Conservation (phyloP, 2,888 invertebrate species). For the Nectonema munidae region DNA sequence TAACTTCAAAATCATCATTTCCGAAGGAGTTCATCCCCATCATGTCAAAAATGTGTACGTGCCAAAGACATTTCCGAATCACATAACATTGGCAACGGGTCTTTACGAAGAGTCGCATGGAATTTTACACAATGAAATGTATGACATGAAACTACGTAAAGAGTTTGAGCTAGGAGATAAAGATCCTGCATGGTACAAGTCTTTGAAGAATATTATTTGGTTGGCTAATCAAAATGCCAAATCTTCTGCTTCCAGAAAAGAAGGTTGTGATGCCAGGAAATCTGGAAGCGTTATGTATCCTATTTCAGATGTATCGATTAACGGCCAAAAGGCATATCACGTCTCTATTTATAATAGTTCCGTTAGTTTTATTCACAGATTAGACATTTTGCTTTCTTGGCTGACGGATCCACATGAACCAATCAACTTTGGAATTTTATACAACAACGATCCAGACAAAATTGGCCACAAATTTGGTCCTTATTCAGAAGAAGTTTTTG, state of each 20-base stretch:
- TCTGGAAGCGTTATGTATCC: constrained; percentile 39
- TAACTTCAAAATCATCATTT: not conserved
- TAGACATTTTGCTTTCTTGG: constrained; percentile 32
- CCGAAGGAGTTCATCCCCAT: not conserved
- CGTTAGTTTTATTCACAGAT: constrained; percentile 27
- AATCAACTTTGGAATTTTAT: constrained; percentile 35
- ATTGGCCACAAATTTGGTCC: constrained; percentile 32
- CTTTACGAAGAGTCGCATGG: constrained; percentile 8
- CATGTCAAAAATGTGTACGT: constrained; percentile 1
- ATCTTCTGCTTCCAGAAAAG: not conserved
- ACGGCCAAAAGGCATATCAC: constrained; percentile 23
- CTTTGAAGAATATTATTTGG: constrained; percentile 25
- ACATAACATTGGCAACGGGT: not conserved
- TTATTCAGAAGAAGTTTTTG: constrained; percentile 23
- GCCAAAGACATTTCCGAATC: constrained; percentile 2
- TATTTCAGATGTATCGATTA: constrained; percentile 29
- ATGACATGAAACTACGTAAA: not conserved
- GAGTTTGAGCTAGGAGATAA: not conserved
- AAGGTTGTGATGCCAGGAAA: too few species aligned
- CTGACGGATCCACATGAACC: constrained; percentile 29
- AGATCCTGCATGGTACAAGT: constrained; percentile 28
- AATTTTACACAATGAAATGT: constrained; percentile 6
- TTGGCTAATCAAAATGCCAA: constrained; percentile 2
- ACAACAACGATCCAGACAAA: constrained; percentile 37
- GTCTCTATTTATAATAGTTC: constrained; percentile 22